A percentile compares a stretch with the other conserved stretches of the same genome.
These are phyloP conservation scores for Sitta carolinensis DNA, from an alignment of 2,797 vertebrate species.

Conservation along the genomic window DNA sequence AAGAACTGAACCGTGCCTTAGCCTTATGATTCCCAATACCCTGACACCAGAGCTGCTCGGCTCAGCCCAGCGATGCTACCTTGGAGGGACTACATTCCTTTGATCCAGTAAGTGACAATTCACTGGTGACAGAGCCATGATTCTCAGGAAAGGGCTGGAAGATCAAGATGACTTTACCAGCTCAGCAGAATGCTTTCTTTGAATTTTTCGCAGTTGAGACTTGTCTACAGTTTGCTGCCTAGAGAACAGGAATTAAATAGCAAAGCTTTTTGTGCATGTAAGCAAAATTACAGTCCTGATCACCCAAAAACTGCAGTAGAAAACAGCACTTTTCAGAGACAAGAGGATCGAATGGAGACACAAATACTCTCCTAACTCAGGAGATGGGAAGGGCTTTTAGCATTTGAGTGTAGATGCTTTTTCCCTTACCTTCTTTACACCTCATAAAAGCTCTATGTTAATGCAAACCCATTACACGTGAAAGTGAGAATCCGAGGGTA, in stretches of 20 bases:
- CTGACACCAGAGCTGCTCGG: neutral
- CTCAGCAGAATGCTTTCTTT: neutral
- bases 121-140: neutral
- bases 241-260: neutral
- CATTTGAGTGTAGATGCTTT: neutral
- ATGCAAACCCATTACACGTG: neutral
- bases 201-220: neutral
- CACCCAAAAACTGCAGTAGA: neutral
- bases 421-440: neutral
- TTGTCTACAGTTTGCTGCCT: neutral
- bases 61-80: rapidly evolving
- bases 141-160: neutral
- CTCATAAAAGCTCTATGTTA: neutral
- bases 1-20: neutral
- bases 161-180: neutral
- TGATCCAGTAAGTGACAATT: neutral
- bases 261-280: rapidly evolving
- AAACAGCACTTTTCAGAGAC: neutral
- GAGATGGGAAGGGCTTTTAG: neutral
- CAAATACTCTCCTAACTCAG: neutral
- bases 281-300: neutral
- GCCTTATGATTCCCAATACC: rapidly evolving
- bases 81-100: neutral
- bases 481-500: neutral
- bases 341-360: rapidly evolving